Percentiles rank a stretch among this genome's conserved stretches.
Conservation (phyloP, 2,113 vertebrate species). For the Gymnogyps californianus region DNA sequence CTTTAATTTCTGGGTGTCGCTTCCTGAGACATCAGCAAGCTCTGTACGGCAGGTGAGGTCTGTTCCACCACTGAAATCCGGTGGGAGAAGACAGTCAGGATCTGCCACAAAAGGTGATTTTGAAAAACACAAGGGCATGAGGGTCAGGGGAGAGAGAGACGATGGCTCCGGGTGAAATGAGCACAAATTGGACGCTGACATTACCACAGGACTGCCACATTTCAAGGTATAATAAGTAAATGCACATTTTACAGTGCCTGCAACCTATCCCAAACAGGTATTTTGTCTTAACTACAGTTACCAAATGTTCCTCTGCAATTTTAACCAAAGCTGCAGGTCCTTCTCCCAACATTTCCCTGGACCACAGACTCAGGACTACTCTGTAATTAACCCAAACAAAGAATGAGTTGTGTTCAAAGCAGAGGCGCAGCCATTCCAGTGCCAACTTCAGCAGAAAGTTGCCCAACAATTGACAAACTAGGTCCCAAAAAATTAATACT, state of each 20-base stretch:
- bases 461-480: neutral
- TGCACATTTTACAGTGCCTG: neutral
- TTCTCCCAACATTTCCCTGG: neutral
- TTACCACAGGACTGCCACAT: neutral
- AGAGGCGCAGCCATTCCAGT: accelerated
- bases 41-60: neutral
- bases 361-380: neutral
- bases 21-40: neutral
- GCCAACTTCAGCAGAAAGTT: neutral
- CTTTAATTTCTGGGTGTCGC: neutral
- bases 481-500: neutral
- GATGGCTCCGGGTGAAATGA: neutral
- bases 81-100: neutral
- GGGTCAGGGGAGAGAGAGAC: neutral
- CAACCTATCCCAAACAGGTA: neutral
- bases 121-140: no score
- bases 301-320: neutral
- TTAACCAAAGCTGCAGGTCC: neutral
- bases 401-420: neutral
- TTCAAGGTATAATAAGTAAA: neutral
- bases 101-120: neutral
- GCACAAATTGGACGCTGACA: accelerated
- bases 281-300: neutral
- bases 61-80: no score
- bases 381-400: neutral